These are phyloP conservation scores for Mizuhopecten yessoensis DNA, from an alignment of 1,140 invertebrate species.

Conservation along the genomic window DNA sequence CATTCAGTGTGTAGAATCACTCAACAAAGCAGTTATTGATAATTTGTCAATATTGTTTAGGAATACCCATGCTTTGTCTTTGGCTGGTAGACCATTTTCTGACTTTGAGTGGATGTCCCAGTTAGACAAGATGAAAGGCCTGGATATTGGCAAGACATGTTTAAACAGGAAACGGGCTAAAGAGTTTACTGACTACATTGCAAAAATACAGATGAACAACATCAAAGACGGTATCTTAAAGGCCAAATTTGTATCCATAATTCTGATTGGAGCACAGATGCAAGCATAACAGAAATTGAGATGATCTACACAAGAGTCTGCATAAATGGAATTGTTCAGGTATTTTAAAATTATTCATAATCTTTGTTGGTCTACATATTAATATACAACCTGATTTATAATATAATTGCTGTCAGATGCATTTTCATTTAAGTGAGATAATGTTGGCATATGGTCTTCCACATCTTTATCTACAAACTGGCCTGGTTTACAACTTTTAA, in stretches of 20 bases:
- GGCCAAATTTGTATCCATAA: background rate
- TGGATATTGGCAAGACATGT: background rate
- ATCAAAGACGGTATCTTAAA: background rate
- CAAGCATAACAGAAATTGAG: background rate
- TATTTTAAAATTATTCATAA: background rate
- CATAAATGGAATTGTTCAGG: background rate
- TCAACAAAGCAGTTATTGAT: background rate
- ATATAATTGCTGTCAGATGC: too few species aligned
- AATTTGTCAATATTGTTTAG: background rate
- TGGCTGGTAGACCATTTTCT: constrained; percentile 12
- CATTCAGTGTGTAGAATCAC: background rate
- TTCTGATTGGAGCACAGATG: background rate
- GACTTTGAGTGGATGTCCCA: constrained; percentile 19
- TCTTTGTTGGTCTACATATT: too few species aligned
- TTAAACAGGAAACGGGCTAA: background rate
- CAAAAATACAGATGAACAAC: background rate
- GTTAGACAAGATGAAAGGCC: constrained; percentile 18
- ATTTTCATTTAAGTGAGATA: too few species aligned
- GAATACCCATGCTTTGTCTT: constrained; percentile 7
- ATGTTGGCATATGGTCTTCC: too few species aligned
- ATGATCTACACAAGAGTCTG: background rate
- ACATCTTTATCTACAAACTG: too few species aligned
- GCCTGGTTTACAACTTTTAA: too few species aligned
- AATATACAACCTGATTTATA: too few species aligned
- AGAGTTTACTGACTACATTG: background rate